phyloP scores from a whole-genome alignment of 2,797 vertebrate genomes.

The Discoglossus pictus region DNA sequence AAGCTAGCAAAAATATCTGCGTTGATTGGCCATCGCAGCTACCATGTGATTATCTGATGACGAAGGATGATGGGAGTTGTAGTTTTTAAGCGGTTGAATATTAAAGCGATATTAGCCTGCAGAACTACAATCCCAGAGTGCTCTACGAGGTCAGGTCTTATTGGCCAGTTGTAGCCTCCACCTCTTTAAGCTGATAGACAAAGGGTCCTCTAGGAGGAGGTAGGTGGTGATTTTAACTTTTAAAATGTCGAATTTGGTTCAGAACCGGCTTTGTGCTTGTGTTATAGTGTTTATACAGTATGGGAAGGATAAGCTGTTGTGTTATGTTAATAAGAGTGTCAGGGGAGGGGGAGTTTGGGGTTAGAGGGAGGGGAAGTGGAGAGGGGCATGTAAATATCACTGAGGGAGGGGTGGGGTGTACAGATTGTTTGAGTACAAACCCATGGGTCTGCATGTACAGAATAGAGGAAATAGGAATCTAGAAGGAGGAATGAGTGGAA shows the following conservation, averaged over 20 bases:
- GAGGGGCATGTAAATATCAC: neutral
- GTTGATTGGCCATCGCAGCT: neutral
- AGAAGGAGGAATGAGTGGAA: too few species aligned
- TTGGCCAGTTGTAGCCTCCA: constrained; percentile 1
- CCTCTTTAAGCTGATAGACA: constrained; percentile 25
- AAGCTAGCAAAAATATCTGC: neutral
- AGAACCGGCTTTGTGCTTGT: neutral
- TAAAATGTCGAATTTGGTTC: neutral
- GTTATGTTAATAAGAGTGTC: too few species aligned
- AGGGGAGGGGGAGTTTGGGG: neutral
- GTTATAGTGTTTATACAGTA: neutral
- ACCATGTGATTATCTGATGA: neutral
- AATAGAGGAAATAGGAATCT: too few species aligned
- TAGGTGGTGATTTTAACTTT: constrained; percentile 26
- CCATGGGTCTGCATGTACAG: too few species aligned
- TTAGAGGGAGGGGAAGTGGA: neutral
- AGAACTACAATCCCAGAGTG: constrained; percentile 19
- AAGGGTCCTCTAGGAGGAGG: constrained; percentile 20
- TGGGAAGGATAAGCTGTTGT: too few species aligned
- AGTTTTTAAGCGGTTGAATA: neutral
- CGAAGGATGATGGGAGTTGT: constrained; percentile 9
- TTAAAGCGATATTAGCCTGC: neutral
- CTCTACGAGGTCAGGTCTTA: neutral
- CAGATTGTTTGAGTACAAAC: too few species aligned
- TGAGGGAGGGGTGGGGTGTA: neutral